phyloP scores from a whole-genome alignment of 2,113 vertebrate genomes.

The Ptilorrhoa leucosticta region DNA sequence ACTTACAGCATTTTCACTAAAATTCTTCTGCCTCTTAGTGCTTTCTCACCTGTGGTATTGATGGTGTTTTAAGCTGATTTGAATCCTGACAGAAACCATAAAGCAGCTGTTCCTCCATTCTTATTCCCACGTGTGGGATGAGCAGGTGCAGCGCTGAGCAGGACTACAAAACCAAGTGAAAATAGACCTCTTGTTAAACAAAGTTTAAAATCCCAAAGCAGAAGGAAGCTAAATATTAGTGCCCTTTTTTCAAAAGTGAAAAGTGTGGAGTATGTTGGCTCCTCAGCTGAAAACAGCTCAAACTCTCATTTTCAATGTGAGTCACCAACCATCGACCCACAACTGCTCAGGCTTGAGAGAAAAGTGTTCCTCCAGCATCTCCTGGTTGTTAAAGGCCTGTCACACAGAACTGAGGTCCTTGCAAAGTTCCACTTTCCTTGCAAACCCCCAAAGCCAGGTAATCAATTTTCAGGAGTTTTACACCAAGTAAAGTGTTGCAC shows the following conservation, averaged over 20 bases:
- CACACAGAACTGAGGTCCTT: not conserved
- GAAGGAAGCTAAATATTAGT: not conserved
- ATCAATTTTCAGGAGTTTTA: not conserved
- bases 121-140: not conserved
- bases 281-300: not conserved
- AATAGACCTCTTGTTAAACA: not conserved
- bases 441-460: not conserved
- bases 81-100: not conserved
- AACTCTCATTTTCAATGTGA: not conserved
- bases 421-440: rapidly evolving
- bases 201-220: not conserved
- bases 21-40: not conserved
- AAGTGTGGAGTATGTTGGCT: not conserved
- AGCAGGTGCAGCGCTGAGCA: rapidly evolving
- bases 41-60: not conserved
- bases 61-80: not conserved
- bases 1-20: not conserved
- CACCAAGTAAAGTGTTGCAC: not conserved
- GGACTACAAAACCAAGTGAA: not conserved
- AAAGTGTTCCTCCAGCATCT: not conserved
- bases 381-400: not conserved
- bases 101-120: not conserved
- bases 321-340: not conserved
- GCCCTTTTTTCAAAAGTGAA: not conserved
- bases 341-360: not conserved